Percentiles rank a stretch among this genome's conserved stretches.
phyloP scores from a whole-genome alignment of 2,888 invertebrate species.

The Malthinus flaveolus region DNA sequence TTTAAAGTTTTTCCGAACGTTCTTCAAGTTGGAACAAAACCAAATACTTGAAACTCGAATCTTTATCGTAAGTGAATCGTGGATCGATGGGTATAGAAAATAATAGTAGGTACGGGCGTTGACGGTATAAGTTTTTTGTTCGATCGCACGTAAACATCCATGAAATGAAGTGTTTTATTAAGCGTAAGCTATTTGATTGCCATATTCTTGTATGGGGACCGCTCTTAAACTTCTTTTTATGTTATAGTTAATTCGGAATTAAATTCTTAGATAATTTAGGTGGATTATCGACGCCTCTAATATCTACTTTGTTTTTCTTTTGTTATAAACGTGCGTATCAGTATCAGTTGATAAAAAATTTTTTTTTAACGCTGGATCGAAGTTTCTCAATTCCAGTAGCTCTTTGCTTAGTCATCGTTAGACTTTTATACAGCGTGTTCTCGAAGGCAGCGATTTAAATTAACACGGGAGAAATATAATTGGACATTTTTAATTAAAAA shows the following conservation, averaged over 20 bases:
- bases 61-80: constrained; percentile 46
- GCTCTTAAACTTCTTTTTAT: constrained; percentile 43
- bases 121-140: constrained; percentile 41
- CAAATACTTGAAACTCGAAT: constrained; percentile 43
- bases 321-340: neutral
- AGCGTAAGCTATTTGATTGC: constrained; percentile 41
- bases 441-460: no score
- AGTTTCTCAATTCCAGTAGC: constrained; percentile 25
- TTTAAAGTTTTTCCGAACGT: constrained; percentile 1
- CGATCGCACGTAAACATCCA: constrained; percentile 46
- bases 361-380: constrained; percentile 4
- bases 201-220: constrained; percentile 42
- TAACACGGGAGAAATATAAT: no score
- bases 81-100: constrained; percentile 36
- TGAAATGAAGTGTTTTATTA: constrained; percentile 53
- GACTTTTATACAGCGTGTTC: constrained; percentile 3
- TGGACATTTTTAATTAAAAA: no score
- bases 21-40: constrained; percentile 31
- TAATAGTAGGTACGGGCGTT: constrained; percentile 35
- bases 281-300: constrained; percentile 25
- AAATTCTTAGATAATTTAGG: constrained; percentile 37
- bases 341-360: constrained; percentile 10
- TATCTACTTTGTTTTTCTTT: constrained; percentile 20
- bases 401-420: constrained; percentile 19
- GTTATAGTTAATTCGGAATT: constrained; percentile 44